A percentile compares a stretch with the other conserved stretches of the same genome.
Conservation (phyloP, 2,113 vertebrate species). For the Salminus brasiliensis region DNA sequence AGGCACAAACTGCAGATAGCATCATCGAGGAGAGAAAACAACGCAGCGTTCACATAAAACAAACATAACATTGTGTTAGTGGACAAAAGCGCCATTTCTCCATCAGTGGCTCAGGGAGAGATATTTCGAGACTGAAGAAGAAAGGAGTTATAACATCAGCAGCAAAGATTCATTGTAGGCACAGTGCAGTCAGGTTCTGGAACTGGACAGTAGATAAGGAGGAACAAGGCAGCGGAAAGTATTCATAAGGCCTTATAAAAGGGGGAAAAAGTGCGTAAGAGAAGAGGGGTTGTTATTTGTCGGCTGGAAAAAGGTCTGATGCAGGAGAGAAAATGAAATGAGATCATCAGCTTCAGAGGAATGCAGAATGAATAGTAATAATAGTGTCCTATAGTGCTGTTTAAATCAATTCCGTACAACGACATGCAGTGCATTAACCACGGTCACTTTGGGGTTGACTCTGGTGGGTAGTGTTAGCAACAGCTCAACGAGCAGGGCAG, state of each 20-base stretch:
- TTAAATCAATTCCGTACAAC: not conserved
- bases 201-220: not conserved
- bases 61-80: slow-evolving; percentile 64
- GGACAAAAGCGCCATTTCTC: slow-evolving; percentile 54
- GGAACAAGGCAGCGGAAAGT: not conserved
- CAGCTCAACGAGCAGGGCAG: not conserved
- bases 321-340: not conserved
- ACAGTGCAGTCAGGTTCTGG: not conserved
- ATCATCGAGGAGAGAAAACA: slow-evolving; percentile 66
- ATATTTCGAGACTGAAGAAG: slow-evolving; percentile 13
- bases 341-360: not conserved
- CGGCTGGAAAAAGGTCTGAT: not conserved
- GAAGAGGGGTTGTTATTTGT: slow-evolving; percentile 4
- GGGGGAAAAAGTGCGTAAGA: not conserved
- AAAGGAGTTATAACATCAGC: slow-evolving; percentile 49
- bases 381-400: not conserved
- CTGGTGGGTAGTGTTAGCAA: slow-evolving; percentile 11
- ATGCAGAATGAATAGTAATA: not conserved
- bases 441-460: not conserved
- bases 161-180: slow-evolving; percentile 19
- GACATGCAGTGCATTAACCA: not conserved
- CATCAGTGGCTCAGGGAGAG: slow-evolving; percentile 35
- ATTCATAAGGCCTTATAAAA: not conserved
- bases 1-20: slow-evolving; percentile 56
- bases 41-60: slow-evolving; percentile 56